These are phyloP conservation scores for Arctia plantaginis DNA, from an alignment of 2,888 invertebrate species.

Conservation along the genomic window DNA sequence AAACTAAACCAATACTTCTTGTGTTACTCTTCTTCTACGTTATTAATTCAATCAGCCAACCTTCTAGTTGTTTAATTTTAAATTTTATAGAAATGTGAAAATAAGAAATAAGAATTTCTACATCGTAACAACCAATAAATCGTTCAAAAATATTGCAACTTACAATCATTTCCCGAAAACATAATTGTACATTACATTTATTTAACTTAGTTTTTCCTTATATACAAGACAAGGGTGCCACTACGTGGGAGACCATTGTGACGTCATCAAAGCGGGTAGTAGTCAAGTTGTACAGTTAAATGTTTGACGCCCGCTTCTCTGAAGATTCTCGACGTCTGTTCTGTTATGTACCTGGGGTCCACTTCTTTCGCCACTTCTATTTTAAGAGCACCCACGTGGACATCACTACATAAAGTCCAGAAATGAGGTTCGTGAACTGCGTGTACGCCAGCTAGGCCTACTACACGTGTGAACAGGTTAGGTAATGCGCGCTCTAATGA, in stretches of 20 bases:
- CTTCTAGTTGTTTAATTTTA: conserved; percentile 24
- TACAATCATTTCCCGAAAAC: conserved; percentile 43
- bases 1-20: conserved; percentile 44
- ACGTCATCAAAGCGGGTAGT: conserved; percentile 88
- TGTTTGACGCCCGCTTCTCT: conserved; percentile 96
- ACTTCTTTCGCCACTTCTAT: conserved; percentile 97
- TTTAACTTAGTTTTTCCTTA: conserved; percentile 53
- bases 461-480: conserved; percentile 95
- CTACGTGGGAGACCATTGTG: conserved; percentile 49
- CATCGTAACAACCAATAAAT: conserved; percentile 39
- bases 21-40: too few species aligned
- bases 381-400: conserved; percentile 97
- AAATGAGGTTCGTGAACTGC: conserved; percentile 99
- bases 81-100: conserved; percentile 34
- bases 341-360: conserved; percentile 96
- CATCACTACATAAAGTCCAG: conserved; percentile 98
- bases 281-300: conserved; percentile 97
- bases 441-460: conserved; percentile 96
- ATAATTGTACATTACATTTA: conserved; percentile 55
- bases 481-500: conserved; percentile 93
- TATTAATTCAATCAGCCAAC: conserved; percentile 36
- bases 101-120: conserved; percentile 27
- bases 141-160: conserved; percentile 44
- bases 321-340: conserved; percentile 97
- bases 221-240: conserved; percentile 51